phyloP scores from a whole-genome alignment of 2,113 vertebrate genomes.

The Steatornis caripensis region DNA sequence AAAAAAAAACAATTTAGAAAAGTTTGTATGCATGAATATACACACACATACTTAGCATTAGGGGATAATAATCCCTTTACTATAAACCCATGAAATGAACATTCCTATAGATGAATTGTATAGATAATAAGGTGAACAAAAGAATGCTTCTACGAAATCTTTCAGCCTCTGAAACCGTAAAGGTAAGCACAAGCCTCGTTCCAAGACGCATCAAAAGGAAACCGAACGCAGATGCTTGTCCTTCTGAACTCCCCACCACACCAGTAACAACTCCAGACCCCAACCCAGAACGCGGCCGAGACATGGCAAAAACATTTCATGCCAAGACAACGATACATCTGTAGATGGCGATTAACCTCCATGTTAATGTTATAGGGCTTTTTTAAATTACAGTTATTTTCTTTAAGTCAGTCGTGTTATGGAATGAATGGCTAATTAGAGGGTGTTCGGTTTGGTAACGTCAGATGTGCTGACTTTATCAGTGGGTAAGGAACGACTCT shows the following conservation, averaged over 20 bases:
- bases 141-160: neutral
- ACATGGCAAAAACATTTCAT: neutral
- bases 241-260: neutral
- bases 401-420: neutral
- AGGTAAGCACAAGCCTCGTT: neutral
- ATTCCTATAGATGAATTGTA: neutral
- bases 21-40: neutral
- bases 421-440: neutral
- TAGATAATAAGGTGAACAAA: neutral
- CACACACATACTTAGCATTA: neutral
- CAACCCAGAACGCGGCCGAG: neutral
- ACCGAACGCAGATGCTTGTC: neutral
- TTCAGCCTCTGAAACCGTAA: neutral
- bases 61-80: neutral
- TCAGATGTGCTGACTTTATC: neutral
- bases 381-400: neutral
- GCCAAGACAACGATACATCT: neutral
- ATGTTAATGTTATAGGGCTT: neutral
- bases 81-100: neutral
- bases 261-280: neutral
- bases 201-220: neutral
- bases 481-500: neutral
- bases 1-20: neutral
- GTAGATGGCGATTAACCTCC: neutral
- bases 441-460: neutral